Evolutionary conservation across 2,888 invertebrate species (phyloP), one percentile per base, ranked within the genome.

Genomic region (Adelphocoris suturalis): DNA sequence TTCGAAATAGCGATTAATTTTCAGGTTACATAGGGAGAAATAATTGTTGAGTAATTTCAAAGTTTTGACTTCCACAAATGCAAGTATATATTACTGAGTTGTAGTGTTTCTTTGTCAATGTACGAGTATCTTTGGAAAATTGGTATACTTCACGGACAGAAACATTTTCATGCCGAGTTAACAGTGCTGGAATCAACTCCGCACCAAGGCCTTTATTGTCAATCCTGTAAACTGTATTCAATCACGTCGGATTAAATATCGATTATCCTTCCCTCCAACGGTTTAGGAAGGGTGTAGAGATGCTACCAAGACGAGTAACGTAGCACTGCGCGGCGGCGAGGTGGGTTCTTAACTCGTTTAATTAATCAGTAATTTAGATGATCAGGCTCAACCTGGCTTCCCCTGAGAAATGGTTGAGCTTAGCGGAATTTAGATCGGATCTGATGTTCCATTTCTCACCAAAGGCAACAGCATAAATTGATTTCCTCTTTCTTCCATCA

Each of bases 341-440:
- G 86, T 75, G 47, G 86, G 86, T 86, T 86, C 86, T 86, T 86
- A 86, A 86, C 86, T 86, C 86, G 86, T 86, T 86, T 86, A 86
- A 86, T 86, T 86, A 86, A 86, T 86, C 86, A 86, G 75, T 86
- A 86, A 86, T 86, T 86, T 86, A 86, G 86, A 86, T 86, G 86
- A 86, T 86, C 86, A 86, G 86, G 86, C 86, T 86, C 86, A 86
- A 75, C 86, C 68, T 86, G 68, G 52, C 86, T 86, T 86, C 75
- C 86, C 86, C 75, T 86, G 86, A 86, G 86, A 86, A 86, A 86
- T 86, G 86, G 86, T 86, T 86, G 48, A 47, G 86, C 86, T 86
- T 86, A 86, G 86, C 75, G 61, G 68, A 75, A 86, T 86, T 86
- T 75, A 86, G 75, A 61, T 46, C 86, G 46, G 52, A 48, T 27